A percentile compares a stretch with the other conserved stretches of the same genome.
These are phyloP conservation scores for Ceratina australensis DNA, from an alignment of 1,140 invertebrate species.

Conservation along the genomic window DNA sequence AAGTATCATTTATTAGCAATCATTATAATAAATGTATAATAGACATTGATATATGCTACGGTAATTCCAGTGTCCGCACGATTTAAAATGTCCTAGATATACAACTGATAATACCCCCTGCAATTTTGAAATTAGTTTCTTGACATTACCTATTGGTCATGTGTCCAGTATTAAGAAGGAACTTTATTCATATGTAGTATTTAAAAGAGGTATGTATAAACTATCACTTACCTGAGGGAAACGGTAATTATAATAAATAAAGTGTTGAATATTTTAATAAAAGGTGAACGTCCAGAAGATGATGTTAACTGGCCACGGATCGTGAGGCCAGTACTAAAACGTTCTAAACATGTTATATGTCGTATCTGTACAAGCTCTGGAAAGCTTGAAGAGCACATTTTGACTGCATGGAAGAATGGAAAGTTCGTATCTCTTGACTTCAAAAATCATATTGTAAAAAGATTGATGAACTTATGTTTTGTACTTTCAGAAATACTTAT, in stretches of 20 bases:
- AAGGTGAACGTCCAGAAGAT: slow-evolving; percentile 75
- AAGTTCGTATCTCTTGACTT: slow-evolving; percentile 78
- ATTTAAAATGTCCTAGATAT: slow-evolving; percentile 86
- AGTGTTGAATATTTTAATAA: background rate
- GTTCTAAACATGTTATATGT: slow-evolving; percentile 87
- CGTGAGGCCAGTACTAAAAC: slow-evolving; percentile 83
- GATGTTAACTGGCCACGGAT: slow-evolving; percentile 88
- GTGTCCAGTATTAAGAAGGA: slow-evolving; percentile 78
- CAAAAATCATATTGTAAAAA: slow-evolving; percentile 30
- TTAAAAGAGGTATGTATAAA: slow-evolving; percentile 85
- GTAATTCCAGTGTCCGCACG: slow-evolving; percentile 88
- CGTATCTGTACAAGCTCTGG: slow-evolving; percentile 88
- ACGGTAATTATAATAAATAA: background rate
- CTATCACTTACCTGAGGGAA: background rate
- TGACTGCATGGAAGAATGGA: slow-evolving; percentile 87
- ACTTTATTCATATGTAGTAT: slow-evolving; percentile 87
- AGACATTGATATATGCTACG: background rate
- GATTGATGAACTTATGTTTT: slow-evolving; percentile 22
- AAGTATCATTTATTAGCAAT: slow-evolving; percentile 68
- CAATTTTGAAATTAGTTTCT: slow-evolving; percentile 86
- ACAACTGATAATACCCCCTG: slow-evolving; percentile 84
- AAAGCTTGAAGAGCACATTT: slow-evolving; percentile 87
- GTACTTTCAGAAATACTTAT: slow-evolving; percentile 81
- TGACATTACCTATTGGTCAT: slow-evolving; percentile 79
- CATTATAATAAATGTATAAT: background rate